phyloP scores from a whole-genome alignment of 2,888 invertebrate species.

The Philereme vetulata region DNA sequence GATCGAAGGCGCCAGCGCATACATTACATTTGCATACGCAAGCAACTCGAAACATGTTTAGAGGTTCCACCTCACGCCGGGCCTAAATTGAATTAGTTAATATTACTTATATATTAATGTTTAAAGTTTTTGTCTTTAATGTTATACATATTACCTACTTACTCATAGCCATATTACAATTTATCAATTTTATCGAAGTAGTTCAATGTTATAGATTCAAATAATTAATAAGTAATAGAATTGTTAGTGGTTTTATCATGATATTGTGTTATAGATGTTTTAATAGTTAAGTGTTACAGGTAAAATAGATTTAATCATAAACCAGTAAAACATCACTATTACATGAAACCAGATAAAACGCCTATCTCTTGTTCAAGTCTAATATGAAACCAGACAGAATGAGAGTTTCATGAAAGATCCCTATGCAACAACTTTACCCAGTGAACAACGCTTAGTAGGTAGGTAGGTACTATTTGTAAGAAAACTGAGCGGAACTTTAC shows the following conservation, averaged over 20 bases:
- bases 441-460: too few relatives aligned
- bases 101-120: background rate
- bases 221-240: conserved; percentile 16
- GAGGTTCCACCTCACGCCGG: background rate
- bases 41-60: too few relatives aligned
- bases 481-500: too few relatives aligned
- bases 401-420: too few relatives aligned
- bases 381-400: too few relatives aligned
- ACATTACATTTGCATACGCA: too few relatives aligned
- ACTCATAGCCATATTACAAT: conserved; percentile 11
- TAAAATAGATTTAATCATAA: conserved; percentile 15
- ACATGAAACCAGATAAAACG: background rate
- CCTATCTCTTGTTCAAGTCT: too few relatives aligned
- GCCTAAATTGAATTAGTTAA: conserved; percentile 1
- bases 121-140: conserved; percentile 2
- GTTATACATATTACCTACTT: conserved; percentile 6
- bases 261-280: conserved; percentile 18
- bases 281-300: conserved; percentile 4
- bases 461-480: too few relatives aligned
- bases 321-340: conserved; percentile 13
- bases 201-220: conserved; percentile 23
- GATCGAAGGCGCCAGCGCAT: conserved; percentile 6
- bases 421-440: too few relatives aligned
- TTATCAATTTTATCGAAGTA: conserved; percentile 15
- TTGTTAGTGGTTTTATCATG: conserved; percentile 22